These are phyloP conservation scores for Nemotelus nigrinus DNA, from an alignment of 2,888 invertebrate genomes.

Conservation along the genomic window DNA sequence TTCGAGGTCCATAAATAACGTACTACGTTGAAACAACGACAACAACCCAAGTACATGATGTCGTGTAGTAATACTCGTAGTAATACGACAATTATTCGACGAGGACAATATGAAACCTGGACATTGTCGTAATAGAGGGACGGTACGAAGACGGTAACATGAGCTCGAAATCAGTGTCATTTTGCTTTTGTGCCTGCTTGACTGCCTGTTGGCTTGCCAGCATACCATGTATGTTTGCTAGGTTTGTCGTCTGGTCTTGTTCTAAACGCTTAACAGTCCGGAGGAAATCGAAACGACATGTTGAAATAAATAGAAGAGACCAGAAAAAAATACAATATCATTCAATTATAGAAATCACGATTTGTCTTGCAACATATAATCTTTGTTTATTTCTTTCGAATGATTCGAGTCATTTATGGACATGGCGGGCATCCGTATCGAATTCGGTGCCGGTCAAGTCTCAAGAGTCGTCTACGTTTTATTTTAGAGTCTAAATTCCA, in stretches of 20 bases:
- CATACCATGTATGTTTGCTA: too few species aligned
- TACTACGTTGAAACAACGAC: slow-evolving; percentile 10
- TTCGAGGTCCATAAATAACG: slow-evolving; percentile 44
- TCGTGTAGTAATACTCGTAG: slow-evolving; percentile 22
- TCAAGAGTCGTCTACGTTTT: too few species aligned
- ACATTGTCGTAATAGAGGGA: slow-evolving; percentile 14
- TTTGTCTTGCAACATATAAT: slow-evolving; percentile 7
- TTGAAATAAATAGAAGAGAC: not conserved
- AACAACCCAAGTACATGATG: slow-evolving; percentile 15
- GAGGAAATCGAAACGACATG: not conserved
- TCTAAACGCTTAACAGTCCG: not conserved
- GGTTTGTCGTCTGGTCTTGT: not conserved
- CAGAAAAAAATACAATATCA: not conserved
- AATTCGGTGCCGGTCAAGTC: not conserved
- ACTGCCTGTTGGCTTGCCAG: not conserved
- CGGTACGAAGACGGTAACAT: slow-evolving; percentile 30
- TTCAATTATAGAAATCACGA: slow-evolving; percentile 18
- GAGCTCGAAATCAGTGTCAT: slow-evolving; percentile 40
- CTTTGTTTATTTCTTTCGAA: not conserved
- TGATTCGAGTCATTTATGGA: slow-evolving; percentile 9
- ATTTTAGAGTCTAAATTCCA: too few species aligned
- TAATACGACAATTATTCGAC: slow-evolving; percentile 38
- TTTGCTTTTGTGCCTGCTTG: slow-evolving; percentile 8
- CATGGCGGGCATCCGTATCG: not conserved
- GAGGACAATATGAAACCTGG: slow-evolving; percentile 39